Percentiles rank a stretch among this genome's conserved stretches.
These are phyloP conservation scores for Aphelenchoides fujianensis DNA, from an alignment of 1,140 invertebrate genomes.

Conservation along the genomic window DNA sequence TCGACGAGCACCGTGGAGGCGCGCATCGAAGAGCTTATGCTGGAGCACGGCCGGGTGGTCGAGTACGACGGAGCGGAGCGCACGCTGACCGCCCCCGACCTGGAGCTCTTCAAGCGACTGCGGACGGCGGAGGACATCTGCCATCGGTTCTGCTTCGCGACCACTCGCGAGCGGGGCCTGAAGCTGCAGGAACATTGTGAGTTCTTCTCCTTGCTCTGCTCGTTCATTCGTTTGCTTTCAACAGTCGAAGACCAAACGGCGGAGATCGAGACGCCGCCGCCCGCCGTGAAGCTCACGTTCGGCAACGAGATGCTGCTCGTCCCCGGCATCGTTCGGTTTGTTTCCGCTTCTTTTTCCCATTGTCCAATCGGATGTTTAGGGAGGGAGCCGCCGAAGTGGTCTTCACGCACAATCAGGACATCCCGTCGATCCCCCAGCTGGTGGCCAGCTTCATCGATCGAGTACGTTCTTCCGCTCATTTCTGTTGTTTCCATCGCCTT, in stretches of 20 bases:
- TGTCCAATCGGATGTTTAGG: no score
- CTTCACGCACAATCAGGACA: background rate
- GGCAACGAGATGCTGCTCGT: background rate
- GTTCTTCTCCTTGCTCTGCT: constrained; percentile 4
- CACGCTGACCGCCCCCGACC: background rate
- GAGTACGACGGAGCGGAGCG: background rate
- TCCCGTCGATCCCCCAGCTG: constrained; percentile 5
- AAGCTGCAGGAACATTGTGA: constrained; percentile 8
- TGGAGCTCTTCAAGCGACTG: background rate
- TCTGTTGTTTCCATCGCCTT: no score
- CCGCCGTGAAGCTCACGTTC: constrained; percentile 9
- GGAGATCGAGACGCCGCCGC: constrained; percentile 10
- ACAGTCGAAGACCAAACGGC: background rate
- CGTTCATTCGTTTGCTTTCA: no score
- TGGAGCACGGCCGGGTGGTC: background rate
- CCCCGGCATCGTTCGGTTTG: constrained; percentile 16
- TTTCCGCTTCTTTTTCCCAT: background rate
- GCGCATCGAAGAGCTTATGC: constrained; percentile 9
- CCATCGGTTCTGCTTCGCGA: constrained; percentile 19
- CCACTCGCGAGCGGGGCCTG: constrained; percentile 1
- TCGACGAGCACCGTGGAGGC: background rate
- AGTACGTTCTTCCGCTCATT: background rate
- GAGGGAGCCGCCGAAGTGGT: constrained; percentile 4
- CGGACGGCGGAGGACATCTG: constrained; percentile 12
- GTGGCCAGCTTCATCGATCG: background rate